Conservation (phyloP, 1,140 invertebrate genomes). For the Pemphigus obesinymphae region DNA sequence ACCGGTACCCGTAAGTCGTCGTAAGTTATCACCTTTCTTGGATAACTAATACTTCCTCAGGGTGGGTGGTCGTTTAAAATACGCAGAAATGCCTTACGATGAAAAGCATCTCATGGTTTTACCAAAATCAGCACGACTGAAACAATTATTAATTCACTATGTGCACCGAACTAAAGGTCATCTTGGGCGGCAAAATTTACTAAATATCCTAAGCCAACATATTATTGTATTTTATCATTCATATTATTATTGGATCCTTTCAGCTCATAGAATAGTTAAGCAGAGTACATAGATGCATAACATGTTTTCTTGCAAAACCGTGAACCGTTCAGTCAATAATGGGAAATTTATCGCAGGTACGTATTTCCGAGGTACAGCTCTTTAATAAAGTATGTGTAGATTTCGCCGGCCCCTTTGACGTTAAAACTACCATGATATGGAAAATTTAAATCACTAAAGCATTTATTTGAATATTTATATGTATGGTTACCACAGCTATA, state of each 20-base stretch:
- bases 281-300: neutral
- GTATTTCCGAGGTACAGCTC: neutral
- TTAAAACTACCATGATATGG: conserved; percentile 44
- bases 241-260: neutral
- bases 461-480: conserved; percentile 52
- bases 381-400: conserved; percentile 8
- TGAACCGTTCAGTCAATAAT: conserved; percentile 14
- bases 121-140: conserved; percentile 43
- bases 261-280: conserved; percentile 2
- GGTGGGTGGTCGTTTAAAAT: conserved; percentile 50
- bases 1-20: neutral
- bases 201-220: neutral
- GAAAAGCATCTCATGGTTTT: conserved; percentile 52
- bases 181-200: conserved; percentile 37
- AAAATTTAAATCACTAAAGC: conserved; percentile 46
- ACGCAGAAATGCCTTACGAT: conserved; percentile 46
- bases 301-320: conserved; percentile 11
- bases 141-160: conserved; percentile 45
- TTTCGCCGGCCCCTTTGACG: conserved; percentile 43
- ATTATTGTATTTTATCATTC: no score
- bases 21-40: neutral
- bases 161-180: conserved; percentile 46
- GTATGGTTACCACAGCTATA: conserved; percentile 51
- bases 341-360: conserved; percentile 42
- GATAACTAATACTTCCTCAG: conserved; percentile 42